Evolutionary conservation across 2,113 vertebrate species (phyloP), one percentile per base, ranked within the genome.

Genomic region (Zootoca vivipara): DNA sequence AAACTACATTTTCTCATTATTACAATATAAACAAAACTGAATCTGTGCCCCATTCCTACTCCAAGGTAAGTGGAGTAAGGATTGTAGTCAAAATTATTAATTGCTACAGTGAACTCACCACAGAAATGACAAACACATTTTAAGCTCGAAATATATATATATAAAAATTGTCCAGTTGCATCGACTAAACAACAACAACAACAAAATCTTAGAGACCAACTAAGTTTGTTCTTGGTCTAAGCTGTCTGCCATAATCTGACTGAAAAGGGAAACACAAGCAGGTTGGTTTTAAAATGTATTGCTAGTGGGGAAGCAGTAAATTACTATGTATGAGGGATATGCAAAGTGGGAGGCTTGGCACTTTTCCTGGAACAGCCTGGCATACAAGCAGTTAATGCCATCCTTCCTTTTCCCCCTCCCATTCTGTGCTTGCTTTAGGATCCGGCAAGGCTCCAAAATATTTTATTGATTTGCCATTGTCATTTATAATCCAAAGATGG

Each of bases 391-490:
- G 80, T 67, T 65, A 83, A 83, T 65, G 70, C 35, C 26, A 33
- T 15, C 74, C 74, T 82, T 82, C 40, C 72, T 38, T 74, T 16
- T 2, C 16, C 52, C 73, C 82, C 78, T 65, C 73, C 82, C 78
- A 58, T 81, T 70, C 72, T 84, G 46, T 72, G 33, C 78, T 80
- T 72, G 52, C 67, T 81, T 80, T 72, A 64, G 56, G 52, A 75
- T 46, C 72, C 82, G 30, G 40, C 40, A 83, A 83, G 33, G 40
- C 58, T 40, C 35, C 62, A 28, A 82, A 33, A 83, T 35, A 35
- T 88, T 77, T 77, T 72, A 83, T 69, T 88, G 80, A 88, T 82
- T 52, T 52, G 62, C 38, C 72, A 33, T 83, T 2, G 40, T 87
- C 80, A 77, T 77, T 77, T 38, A 65, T 75, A 52, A 52, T 77